Evolutionary conservation across 2,888 invertebrate genomes (phyloP).

Genomic region (Ferrisia virgata): DNA sequence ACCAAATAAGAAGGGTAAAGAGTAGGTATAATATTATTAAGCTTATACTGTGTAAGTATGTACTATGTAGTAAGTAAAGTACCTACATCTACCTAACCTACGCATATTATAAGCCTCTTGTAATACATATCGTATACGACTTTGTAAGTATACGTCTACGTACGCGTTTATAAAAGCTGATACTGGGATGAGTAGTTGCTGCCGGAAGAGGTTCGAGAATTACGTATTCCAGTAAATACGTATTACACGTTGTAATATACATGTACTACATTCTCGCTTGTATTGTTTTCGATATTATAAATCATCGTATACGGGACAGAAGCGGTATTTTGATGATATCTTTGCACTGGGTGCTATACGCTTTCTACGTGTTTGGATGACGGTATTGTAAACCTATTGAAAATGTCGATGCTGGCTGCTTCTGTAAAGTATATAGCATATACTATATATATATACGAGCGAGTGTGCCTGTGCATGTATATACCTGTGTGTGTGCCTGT

Average conservation of each 20-base stretch:
- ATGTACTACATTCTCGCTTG: background rate
- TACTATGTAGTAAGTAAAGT: no score
- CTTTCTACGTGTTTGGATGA: background rate
- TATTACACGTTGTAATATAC: background rate
- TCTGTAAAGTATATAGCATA: no score
- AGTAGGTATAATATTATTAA: background rate
- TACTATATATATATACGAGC: no score
- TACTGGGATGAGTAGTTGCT: background rate
- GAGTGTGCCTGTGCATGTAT: no score
- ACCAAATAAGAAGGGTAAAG: background rate
- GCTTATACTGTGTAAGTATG: no score
- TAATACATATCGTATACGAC: no score
- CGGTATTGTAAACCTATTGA: background rate
- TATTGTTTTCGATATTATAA: conserved; percentile 8
- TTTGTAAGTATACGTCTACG: no score
- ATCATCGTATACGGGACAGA: conserved; percentile 3
- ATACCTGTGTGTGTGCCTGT: no score
- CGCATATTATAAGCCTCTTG: background rate
- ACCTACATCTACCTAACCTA: no score
- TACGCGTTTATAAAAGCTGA: background rate
- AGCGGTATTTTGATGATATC: background rate
- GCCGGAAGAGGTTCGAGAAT: background rate
- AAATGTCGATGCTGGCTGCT: background rate
- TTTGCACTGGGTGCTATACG: background rate
- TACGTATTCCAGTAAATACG: background rate